Percentiles rank a stretch among this genome's conserved stretches.
These are phyloP conservation scores for Phalacrocorax pelagicus DNA, from an alignment of 2,113 vertebrate species.

Conservation along the genomic window DNA sequence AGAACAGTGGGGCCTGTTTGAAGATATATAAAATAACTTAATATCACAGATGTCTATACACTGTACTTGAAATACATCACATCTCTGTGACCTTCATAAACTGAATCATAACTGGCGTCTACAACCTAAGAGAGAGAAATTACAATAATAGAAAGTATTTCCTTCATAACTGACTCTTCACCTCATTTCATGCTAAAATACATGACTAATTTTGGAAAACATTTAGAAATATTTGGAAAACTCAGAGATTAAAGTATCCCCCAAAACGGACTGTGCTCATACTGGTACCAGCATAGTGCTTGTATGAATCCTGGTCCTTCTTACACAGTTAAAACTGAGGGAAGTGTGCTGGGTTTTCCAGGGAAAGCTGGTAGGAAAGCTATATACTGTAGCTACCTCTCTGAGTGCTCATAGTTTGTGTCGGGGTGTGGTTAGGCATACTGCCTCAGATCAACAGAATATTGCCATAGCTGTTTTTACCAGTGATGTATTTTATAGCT, in stretches of 20 bases:
- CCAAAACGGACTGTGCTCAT: fast-evolving
- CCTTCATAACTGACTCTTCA: background rate
- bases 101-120: background rate
- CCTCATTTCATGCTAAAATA: background rate
- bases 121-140: background rate
- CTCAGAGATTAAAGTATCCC: background rate
- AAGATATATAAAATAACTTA: background rate
- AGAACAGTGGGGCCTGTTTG: background rate
- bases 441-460: background rate
- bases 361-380: background rate
- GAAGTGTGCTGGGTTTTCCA: background rate
- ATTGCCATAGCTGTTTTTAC: background rate
- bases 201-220: background rate
- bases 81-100: background rate
- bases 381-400: background rate
- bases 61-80: background rate
- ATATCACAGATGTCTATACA: background rate
- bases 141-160: background rate
- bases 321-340: background rate
- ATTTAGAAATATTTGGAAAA: background rate
- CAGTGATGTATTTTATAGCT: background rate
- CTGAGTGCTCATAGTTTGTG: background rate
- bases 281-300: background rate
- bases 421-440: background rate
- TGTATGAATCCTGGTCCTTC: background rate